Evolutionary conservation across 2,113 vertebrate genomes (phyloP).

Genomic region (Crotalus horridus): DNA sequence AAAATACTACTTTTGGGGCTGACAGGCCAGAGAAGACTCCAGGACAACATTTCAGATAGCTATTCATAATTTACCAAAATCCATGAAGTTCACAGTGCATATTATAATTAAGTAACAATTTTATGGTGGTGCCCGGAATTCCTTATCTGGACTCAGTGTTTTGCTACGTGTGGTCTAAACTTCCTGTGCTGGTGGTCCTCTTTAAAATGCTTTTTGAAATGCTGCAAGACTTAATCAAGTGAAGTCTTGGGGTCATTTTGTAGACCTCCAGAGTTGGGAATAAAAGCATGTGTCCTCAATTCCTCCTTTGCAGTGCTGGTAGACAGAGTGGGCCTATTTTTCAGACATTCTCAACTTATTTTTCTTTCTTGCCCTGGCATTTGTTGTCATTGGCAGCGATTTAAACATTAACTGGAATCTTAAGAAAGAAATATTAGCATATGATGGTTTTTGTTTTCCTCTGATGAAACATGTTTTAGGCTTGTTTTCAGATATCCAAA

Average conservation of each 20-base stretch:
- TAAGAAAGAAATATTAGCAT: not conserved
- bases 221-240: not conserved
- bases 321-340: not conserved
- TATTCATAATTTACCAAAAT: not conserved
- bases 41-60: not conserved
- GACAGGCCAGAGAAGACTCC: not conserved
- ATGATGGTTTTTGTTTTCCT: not conserved
- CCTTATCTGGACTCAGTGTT: not conserved
- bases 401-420: not conserved
- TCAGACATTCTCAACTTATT: slow-evolving; percentile 16
- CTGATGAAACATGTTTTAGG: not conserved
- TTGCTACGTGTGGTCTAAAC: not conserved
- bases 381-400: slow-evolving; percentile 6
- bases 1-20: not conserved
- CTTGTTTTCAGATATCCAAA: not conserved
- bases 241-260: not conserved
- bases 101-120: not conserved
- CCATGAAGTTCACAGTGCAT: not conserved
- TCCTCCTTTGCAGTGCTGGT: not conserved
- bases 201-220: not conserved
- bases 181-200: not conserved
- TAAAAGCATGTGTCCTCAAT: not conserved
- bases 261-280: not conserved
- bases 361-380: slow-evolving; percentile 1
- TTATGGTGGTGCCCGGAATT: not conserved